Evolutionary conservation across 35 echinoderm and acorn worm species (phyloP), one percentile per base, ranked within the genome.

Genomic region (Ophiothrix spiculata): DNA sequence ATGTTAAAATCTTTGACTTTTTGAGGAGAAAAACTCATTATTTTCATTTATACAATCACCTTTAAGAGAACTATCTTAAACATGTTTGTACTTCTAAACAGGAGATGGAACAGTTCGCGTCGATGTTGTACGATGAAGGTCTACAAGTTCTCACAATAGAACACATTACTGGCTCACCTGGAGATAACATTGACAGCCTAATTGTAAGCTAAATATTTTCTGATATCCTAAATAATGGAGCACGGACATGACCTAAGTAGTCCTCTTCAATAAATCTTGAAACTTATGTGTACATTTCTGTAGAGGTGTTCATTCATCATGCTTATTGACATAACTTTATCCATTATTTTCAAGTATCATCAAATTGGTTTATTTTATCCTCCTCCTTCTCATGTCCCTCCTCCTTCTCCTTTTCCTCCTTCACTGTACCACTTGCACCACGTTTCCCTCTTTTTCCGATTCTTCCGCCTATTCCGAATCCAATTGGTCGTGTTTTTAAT

Each of bases 91-190:
- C 33, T 83, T 83, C 1, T 0, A 28, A 15, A 29, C 32, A 91
- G 90, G 90, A 87, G 33, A 91, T 91, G 90, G 79, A 84, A 25
- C 77, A 91, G 33, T 54, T 91, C n/a, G 90, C 79, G 10, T 69
- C 31, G 23, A 86, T 91, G 64, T 75, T 91, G 84, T 17, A 64
- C 25, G 84, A 17, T 31, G 49, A 91, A 75, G 78, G 84, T 0
- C n/a, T 91, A 28, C 79, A 73, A 25, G 75, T 78, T 19, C 80
- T 76, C 15, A 40, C 84, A 33, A 74, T 91, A 10, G 90, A 91
- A 86, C 49, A 76, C 13, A 79, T 87, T 34, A 87, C 86, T 3
- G 90, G 54, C 32, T 77, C 86, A 25, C 90, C 90, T n/a, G 33
- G 84, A 32, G 33, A 56, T 4, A 91, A 86, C 32, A 75, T 91